Conservation (phyloP, 1,140 invertebrate genomes). For the Drosophila dunni region DNA sequence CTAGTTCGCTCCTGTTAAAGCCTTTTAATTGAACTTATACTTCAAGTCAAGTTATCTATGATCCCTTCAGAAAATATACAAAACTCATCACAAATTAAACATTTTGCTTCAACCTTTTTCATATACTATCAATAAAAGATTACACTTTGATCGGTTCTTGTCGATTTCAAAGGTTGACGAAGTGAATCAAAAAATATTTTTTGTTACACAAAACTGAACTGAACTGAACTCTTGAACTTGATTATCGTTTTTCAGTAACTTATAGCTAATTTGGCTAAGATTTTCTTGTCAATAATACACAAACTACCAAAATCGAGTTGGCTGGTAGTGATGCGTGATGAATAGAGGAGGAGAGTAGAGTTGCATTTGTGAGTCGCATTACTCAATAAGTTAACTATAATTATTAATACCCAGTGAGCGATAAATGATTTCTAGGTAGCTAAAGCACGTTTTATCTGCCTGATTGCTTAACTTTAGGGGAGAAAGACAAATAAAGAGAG, state of each 20-base stretch:
- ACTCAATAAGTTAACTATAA: slow-evolving; percentile 37
- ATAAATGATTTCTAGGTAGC: slow-evolving; percentile 10
- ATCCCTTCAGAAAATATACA: background rate
- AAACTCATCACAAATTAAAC: too few relatives aligned
- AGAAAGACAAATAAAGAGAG: background rate
- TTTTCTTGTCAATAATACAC: slow-evolving; percentile 6
- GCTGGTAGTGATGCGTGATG: background rate
- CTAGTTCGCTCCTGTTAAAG: slow-evolving; percentile 25
- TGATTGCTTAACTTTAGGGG: slow-evolving; percentile 40
- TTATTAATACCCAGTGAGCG: slow-evolving; percentile 32
- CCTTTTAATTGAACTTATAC: slow-evolving; percentile 45
- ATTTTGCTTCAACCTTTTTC: too few relatives aligned
- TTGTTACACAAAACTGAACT: background rate
- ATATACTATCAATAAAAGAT: too few relatives aligned
- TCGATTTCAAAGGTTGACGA: too few relatives aligned
- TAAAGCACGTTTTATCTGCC: slow-evolving; percentile 35
- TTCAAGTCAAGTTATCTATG: background rate
- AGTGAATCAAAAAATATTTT: background rate
- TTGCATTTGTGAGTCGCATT: slow-evolving; percentile 1
- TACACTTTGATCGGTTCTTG: too few relatives aligned
- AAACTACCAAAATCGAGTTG: background rate
- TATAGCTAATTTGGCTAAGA: slow-evolving; percentile 14
- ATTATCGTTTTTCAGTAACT: slow-evolving; percentile 24
- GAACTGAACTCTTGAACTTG: slow-evolving; percentile 4
- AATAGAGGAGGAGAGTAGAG: background rate